Evolutionary conservation across 2,888 invertebrate genomes (phyloP).

Genomic region (Euplagia quadripunctaria): DNA sequence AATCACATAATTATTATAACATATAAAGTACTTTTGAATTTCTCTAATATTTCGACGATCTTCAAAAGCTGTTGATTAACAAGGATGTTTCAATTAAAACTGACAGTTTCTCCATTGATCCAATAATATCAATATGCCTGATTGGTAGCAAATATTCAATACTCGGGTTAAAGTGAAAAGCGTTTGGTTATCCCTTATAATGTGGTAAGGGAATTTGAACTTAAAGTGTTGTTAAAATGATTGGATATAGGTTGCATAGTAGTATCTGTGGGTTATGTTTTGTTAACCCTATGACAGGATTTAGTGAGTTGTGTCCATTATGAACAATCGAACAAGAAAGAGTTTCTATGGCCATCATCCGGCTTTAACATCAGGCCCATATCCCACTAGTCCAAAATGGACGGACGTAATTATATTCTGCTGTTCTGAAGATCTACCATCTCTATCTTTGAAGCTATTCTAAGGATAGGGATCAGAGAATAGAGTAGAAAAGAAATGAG

Average conservation of each 20-base stretch:
- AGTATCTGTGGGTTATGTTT: background rate
- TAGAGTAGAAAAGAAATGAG: too few relatives aligned
- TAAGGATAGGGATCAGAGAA: too few relatives aligned
- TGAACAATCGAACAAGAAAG: background rate
- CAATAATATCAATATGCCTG: conserved; percentile 65
- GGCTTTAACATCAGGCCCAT: background rate
- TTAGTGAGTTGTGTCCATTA: conserved; percentile 27
- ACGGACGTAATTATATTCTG: background rate
- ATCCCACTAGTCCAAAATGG: too few relatives aligned
- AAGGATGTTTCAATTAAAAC: conserved; percentile 69
- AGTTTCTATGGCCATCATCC: background rate
- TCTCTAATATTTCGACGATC: conserved; percentile 40
- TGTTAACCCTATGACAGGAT: conserved; percentile 35
- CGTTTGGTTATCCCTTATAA: conserved; percentile 21
- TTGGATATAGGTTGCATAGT: background rate
- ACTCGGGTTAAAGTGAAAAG: conserved; percentile 56
- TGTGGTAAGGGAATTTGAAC: conserved; percentile 16
- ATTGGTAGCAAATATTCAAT: conserved; percentile 71
- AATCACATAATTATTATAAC: conserved; percentile 16
- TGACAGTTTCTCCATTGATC: conserved; percentile 73
- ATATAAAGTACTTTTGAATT: conserved; percentile 23
- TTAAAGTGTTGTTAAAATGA: background rate
- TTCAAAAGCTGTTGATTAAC: conserved; percentile 54
- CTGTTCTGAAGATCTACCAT: background rate
- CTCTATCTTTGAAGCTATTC: background rate